Evolutionary conservation across 2,888 invertebrate genomes (phyloP).

Genomic region (Aethes cnicana): DNA sequence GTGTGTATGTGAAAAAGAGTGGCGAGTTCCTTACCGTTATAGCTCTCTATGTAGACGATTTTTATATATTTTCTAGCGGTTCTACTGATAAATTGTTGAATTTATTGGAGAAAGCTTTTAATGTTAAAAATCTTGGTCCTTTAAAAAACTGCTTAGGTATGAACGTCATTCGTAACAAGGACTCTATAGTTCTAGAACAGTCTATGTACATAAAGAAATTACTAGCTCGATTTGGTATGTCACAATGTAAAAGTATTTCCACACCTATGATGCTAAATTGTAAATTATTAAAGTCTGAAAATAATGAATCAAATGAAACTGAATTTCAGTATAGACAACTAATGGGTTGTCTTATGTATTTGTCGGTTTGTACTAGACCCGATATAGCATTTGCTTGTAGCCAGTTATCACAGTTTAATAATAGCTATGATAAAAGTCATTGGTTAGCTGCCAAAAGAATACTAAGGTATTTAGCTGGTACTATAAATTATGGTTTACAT

Average conservation of each 20-base stretch:
- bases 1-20: too few species aligned
- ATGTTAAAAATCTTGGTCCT: not conserved
- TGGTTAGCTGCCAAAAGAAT: slow-evolving; percentile 1
- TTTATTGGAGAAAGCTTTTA: not conserved
- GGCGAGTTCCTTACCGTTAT: too few species aligned
- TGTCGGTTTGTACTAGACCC: not conserved
- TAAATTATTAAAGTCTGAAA: not conserved
- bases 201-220: too few species aligned
- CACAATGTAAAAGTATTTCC: not conserved
- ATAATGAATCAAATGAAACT: not conserved
- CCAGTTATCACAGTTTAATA: not conserved
- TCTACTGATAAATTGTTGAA: too few species aligned
- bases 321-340: not conserved
- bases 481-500: not conserved
- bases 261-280: not conserved
- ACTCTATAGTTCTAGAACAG: too few species aligned
- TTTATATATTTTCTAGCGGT: too few species aligned
- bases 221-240: too few species aligned
- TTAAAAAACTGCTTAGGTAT: not conserved
- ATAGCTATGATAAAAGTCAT: not conserved
- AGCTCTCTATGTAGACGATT: too few species aligned
- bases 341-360: not conserved
- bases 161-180: too few species aligned
- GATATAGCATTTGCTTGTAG: not conserved
- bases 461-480: not conserved